These are phyloP conservation scores for Drosophila emarginata DNA, from an alignment of 2,888 invertebrate genomes.

Conservation along the genomic window DNA sequence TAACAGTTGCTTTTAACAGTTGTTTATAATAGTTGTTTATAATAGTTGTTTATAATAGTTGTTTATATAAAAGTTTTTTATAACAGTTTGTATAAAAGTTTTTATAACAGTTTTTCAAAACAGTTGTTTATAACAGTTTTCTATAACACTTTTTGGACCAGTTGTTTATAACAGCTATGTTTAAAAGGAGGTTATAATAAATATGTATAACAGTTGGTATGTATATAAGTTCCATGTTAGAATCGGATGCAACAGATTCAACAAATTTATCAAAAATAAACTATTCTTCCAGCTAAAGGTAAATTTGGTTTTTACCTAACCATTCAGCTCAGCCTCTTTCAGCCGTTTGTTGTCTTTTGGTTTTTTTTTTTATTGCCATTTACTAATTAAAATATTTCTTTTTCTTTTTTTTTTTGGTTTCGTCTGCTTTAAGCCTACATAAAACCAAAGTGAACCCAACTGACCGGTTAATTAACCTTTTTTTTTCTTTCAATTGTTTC, in stretches of 20 bases:
- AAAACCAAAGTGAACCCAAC: background rate
- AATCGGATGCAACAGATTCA: background rate
- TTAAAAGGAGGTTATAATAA: no score
- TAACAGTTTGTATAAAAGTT: no score
- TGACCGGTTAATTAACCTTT: constrained; percentile 5
- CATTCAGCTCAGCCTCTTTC: background rate
- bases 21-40: background rate
- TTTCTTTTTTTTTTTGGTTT: background rate
- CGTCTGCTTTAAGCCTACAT: background rate
- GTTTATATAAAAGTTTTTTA: no score
- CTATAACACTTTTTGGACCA: background rate
- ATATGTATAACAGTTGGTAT: background rate
- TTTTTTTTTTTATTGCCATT: background rate
- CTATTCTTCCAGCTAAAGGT: background rate
- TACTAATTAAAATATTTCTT: background rate
- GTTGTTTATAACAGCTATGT: background rate
- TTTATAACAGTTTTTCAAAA: background rate
- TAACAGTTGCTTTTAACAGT: background rate
- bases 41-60: no score
- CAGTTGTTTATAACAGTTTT: background rate
- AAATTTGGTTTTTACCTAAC: background rate
- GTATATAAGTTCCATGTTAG: background rate
- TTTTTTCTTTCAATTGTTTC: constrained; percentile 4
- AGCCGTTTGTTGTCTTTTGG: background rate
- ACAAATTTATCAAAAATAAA: no score